These are phyloP conservation scores for Caradrina kadenii DNA, from an alignment of 2,888 invertebrate genomes.

Conservation along the genomic window DNA sequence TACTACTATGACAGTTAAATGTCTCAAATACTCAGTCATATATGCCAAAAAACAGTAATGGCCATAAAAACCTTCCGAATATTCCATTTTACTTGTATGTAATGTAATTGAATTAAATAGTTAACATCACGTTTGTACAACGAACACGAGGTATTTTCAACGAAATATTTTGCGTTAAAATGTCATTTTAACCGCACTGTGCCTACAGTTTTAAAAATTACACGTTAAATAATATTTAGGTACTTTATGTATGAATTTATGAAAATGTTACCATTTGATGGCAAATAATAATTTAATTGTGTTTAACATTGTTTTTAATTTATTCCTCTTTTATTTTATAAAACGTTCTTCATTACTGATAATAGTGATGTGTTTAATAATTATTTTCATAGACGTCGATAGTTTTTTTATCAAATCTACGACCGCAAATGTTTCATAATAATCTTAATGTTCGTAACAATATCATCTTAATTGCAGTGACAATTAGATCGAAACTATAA, in stretches of 20 bases:
- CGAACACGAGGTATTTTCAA: constrained; percentile 2
- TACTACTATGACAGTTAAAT: neutral
- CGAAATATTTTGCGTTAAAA: constrained; percentile 7
- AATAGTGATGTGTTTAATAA: constrained; percentile 5
- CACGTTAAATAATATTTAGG: constrained; percentile 12
- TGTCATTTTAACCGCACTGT: neutral
- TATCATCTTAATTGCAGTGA: constrained; percentile 10
- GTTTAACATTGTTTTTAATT: constrained; percentile 28
- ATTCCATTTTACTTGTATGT: constrained; percentile 2
- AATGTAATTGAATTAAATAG: constrained; percentile 15
- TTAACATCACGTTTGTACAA: constrained; percentile 3
- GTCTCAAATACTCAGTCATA: neutral
- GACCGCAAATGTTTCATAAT: constrained; percentile 12
- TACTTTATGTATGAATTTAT: constrained; percentile 24
- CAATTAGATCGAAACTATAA: constrained; percentile 26
- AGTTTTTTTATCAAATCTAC: neutral
- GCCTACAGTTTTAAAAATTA: neutral
- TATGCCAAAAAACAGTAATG: neutral
- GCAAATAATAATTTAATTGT: constrained; percentile 21
- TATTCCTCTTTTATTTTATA: neutral
- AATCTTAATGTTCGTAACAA: constrained; percentile 23
- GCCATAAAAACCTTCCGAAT: neutral
- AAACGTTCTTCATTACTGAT: neutral
- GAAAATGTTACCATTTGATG: constrained; percentile 32
- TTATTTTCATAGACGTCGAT: constrained; percentile 5